Conservation (phyloP, 2,797 vertebrate species). For the Anguilla anguilla region DNA sequence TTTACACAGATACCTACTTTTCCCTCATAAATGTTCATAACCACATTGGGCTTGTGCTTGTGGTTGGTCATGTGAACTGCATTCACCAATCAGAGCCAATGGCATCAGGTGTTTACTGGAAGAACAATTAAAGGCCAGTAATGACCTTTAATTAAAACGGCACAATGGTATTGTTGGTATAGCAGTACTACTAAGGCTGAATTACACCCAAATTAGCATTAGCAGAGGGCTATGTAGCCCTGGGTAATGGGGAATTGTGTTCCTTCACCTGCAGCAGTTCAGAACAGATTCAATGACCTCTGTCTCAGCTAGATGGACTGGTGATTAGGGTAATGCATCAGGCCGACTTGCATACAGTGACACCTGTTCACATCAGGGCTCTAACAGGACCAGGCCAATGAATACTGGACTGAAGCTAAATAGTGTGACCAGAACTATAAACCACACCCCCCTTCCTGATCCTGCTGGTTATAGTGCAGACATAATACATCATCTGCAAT, state of each 20-base stretch:
- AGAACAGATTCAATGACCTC: not conserved
- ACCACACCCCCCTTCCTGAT: not conserved
- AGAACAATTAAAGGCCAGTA: not conserved
- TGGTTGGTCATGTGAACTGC: not conserved
- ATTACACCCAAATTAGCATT: not conserved
- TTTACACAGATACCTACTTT: no score
- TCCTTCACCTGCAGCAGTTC: not conserved
- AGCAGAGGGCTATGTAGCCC: not conserved
- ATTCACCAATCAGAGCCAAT: not conserved
- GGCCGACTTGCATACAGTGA: no score
- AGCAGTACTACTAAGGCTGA: not conserved
- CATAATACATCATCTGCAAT: not conserved
- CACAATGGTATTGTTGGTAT: not conserved
- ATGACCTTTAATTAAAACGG: not conserved
- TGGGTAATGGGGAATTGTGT: not conserved
- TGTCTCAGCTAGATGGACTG: not conserved
- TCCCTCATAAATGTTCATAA: no score
- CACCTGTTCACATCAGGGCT: no score
- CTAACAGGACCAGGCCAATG: not conserved
- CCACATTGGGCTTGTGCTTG: no score
- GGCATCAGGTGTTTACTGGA: not conserved
- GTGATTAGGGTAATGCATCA: no score
- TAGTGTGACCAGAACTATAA: not conserved
- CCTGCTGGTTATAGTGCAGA: not conserved
- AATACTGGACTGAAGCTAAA: not conserved